phyloP scores from a whole-genome alignment of 2,888 invertebrate genomes.

The Noctua janthina region DNA sequence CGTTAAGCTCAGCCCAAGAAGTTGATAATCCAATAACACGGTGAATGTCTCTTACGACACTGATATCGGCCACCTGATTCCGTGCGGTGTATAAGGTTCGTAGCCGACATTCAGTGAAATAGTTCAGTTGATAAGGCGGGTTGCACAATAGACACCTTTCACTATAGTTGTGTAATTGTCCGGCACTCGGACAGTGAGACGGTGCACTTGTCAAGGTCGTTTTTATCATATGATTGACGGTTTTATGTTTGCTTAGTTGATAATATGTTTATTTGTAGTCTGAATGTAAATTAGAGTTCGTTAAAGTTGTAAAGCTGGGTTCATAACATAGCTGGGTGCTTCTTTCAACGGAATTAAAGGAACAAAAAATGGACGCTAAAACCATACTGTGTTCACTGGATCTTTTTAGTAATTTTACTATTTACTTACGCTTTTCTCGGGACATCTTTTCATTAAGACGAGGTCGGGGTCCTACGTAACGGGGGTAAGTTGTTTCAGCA shows the following conservation, averaged over 20 bases:
- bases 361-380: too few species aligned
- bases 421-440: too few species aligned
- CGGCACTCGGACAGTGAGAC: slow-evolving; percentile 61
- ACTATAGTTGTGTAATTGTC: slow-evolving; percentile 73
- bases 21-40: not conserved
- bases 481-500: too few species aligned
- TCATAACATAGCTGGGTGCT: too few species aligned
- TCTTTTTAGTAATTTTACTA: too few species aligned
- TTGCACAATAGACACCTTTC: slow-evolving; percentile 81
- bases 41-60: not conserved
- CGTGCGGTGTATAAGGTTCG: slow-evolving; percentile 43
- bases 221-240: slow-evolving; percentile 37
- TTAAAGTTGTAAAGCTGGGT: slow-evolving; percentile 3
- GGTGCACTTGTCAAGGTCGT: slow-evolving; percentile 74
- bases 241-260: slow-evolving; percentile 33
- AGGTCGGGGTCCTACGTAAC: too few species aligned
- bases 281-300: slow-evolving; percentile 12
- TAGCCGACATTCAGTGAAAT: slow-evolving; percentile 69
- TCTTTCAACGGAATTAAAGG: too few species aligned
- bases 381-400: too few species aligned
- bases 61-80: slow-evolving; percentile 45
- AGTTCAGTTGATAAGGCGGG: slow-evolving; percentile 73
- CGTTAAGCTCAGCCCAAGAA: not conserved
- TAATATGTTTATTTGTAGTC: not conserved
- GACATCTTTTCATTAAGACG: too few species aligned